Conservation (phyloP, 2,113 vertebrate species). For the Crypturellus undulatus region DNA sequence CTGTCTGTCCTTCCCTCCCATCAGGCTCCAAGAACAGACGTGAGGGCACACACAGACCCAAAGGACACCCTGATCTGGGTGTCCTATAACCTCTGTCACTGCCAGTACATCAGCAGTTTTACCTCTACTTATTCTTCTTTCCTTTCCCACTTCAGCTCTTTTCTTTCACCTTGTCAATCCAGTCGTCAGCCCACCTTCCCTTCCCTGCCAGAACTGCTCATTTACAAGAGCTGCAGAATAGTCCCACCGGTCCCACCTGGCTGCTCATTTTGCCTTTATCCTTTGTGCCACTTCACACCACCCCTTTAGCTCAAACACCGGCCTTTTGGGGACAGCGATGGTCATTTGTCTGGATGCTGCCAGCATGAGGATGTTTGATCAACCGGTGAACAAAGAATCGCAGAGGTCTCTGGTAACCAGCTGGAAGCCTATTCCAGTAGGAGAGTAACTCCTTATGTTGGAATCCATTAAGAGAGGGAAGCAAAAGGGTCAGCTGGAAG, state of each 20-base stretch:
- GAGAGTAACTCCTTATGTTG: conserved; percentile 29
- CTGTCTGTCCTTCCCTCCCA: background rate
- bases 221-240: background rate
- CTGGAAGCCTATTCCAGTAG: background rate
- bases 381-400: background rate
- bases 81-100: background rate
- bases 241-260: background rate
- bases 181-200: background rate
- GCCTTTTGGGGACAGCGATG: background rate
- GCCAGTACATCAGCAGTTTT: background rate
- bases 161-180: background rate
- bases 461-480: conserved; percentile 37
- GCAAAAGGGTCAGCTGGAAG: conserved; percentile 19
- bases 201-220: background rate
- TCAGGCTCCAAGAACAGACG: background rate
- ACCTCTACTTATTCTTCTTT: background rate
- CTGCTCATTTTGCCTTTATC: background rate
- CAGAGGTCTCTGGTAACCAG: background rate
- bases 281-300: background rate
- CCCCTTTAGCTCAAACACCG: background rate
- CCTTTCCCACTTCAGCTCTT: background rate
- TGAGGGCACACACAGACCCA: background rate
- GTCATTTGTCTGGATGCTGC: background rate
- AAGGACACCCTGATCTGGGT: background rate
- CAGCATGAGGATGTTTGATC: background rate